Percentiles rank a stretch among this genome's conserved stretches.
Evolutionary conservation across 1,140 invertebrate genomes (phyloP).

Genomic region (Drosophila lowei): DNA sequence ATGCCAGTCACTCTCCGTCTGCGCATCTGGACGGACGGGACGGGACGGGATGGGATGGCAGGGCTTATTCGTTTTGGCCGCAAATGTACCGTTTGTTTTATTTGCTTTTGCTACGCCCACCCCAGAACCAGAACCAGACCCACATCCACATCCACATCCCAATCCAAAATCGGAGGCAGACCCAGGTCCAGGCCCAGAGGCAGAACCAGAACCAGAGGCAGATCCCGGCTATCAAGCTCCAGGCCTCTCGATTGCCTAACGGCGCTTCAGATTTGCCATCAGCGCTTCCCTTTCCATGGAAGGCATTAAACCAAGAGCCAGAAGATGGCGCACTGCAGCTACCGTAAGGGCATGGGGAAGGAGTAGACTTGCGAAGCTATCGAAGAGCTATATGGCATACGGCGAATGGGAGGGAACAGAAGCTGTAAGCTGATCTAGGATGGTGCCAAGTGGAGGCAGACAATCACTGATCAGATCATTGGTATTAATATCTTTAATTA

Average conservation of each 20-base stretch:
- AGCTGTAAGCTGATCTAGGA: too few species aligned
- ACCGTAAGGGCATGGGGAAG: conserved; percentile 10
- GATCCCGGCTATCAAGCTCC: conserved; percentile 2
- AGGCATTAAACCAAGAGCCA: conserved; percentile 21
- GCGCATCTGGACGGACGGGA: not conserved
- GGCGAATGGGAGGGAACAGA: too few species aligned
- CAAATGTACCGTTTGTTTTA: conserved; percentile 75
- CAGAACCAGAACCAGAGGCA: not conserved
- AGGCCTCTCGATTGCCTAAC: conserved; percentile 42
- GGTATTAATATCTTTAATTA: too few species aligned
- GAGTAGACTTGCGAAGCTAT: too few species aligned
- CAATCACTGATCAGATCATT: too few species aligned
- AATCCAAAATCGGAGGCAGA: not conserved
- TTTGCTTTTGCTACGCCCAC: conserved; percentile 64
- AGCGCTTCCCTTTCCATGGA: conserved; percentile 36
- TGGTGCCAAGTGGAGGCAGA: too few species aligned
- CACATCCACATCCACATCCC: not conserved
- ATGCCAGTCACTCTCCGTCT: conserved; percentile 30
- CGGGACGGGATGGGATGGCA: too few species aligned
- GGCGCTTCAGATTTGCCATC: conserved; percentile 69
- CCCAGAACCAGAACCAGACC: not conserved
- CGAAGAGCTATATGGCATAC: too few species aligned
- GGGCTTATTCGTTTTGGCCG: conserved; percentile 6
- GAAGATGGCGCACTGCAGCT: conserved; percentile 12
- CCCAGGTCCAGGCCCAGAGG: conserved; percentile 1